These are phyloP conservation scores for Gymnothorax reevesii DNA, from an alignment of 2,797 vertebrate species.

Conservation along the genomic window DNA sequence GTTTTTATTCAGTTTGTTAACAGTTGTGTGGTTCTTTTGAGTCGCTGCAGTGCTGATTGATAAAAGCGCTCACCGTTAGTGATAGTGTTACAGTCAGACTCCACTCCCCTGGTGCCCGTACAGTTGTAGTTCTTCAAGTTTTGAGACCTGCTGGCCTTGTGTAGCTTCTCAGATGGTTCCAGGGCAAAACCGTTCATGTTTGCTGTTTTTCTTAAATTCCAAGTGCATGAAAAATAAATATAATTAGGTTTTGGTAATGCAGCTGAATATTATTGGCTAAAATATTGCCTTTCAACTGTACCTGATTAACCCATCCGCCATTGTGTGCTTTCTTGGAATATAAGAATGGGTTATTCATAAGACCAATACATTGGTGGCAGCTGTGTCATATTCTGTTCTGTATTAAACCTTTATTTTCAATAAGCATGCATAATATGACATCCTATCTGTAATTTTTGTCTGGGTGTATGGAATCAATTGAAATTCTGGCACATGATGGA, in stretches of 20 bases:
- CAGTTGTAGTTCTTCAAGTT: background rate
- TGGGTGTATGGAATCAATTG: background rate
- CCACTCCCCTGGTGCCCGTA: background rate
- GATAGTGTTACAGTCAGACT: background rate
- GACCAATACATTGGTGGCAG: background rate
- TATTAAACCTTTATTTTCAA: background rate
- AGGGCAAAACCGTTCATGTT: background rate
- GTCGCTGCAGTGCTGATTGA: background rate
- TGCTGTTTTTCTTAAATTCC: background rate
- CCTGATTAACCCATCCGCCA: background rate
- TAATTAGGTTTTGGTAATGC: background rate
- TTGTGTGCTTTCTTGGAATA: background rate
- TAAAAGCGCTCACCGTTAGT: too few relatives aligned
- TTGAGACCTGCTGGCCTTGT: background rate
- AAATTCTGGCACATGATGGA: background rate
- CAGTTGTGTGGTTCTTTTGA: background rate
- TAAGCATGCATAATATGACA: background rate
- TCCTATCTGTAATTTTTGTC: too few relatives aligned
- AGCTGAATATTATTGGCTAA: background rate
- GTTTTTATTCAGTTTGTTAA: background rate
- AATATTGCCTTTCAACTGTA: background rate
- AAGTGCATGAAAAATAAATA: background rate
- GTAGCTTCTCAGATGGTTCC: background rate
- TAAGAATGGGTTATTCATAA: background rate
- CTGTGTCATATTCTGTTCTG: background rate